Base-by-base conservation (phyloP, 2,888 invertebrate genomes). In the Crematogaster levior region DNA sequence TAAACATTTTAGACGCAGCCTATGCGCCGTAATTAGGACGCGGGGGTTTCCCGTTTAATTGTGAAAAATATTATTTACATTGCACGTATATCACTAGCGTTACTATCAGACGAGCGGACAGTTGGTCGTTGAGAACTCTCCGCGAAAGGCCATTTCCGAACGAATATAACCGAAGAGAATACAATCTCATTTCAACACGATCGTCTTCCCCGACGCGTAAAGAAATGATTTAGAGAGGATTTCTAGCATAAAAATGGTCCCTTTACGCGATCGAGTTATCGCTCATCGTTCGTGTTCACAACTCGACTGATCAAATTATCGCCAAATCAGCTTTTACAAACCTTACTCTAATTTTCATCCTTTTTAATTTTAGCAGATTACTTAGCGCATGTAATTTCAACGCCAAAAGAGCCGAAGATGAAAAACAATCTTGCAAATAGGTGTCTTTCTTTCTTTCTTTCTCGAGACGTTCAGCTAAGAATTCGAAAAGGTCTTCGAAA, bases 41-140 rank as follows among this genome's bases (percentile, higher is more conserved):
- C 74, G 51, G 88, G 87, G 87, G 88, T 87, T 88, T 90, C 82
- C 85, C 92, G 91, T 92, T 93, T 46, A 72, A 92, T 93, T 90
- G 91, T 90, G 89, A 93, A 93, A 93, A 92, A 93, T 93, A 92
- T 91, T 93, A 93, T 93, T 91, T 93, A 93, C 93, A 93, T 93
- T 93, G 92, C 93, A 93, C 91, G 92, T 89, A 89, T 92, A 88
- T 90, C 88, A 90, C 85, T 84, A 86, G 79, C 74, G 56, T 88
- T 81, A 68, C 82, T 85, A 83, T 81, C 30, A 70, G 72, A 84
- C 81, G 65, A 84, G 43, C 81, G 77, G 56, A 84, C 73, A 85
- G 84, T 89, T 66, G 48, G 53, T 88, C 48, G 70, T 53, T 83
- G 80, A 83, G 82, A 86, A 81, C 83, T 84, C 80, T 75, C 81